Percentiles rank a stretch among this genome's conserved stretches.
Evolutionary conservation across 2,888 invertebrate genomes (phyloP).

Genomic region (Oscheius sp.): DNA sequence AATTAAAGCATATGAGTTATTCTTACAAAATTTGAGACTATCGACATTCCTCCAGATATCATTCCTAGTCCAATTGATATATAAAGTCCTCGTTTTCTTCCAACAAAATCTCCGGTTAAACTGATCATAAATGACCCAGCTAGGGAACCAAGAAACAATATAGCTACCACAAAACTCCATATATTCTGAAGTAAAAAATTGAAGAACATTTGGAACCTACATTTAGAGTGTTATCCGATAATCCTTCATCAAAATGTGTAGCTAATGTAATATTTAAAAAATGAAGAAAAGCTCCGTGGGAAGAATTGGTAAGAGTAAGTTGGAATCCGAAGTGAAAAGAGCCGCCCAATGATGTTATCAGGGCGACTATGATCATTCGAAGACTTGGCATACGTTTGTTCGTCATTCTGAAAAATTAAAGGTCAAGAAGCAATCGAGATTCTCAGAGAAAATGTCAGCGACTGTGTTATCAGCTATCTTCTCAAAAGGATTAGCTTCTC

Average conservation of each 20-base stretch:
- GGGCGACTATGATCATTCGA: slow-evolving; percentile 45
- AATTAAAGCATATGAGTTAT: no score
- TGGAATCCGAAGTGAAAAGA: slow-evolving; percentile 64
- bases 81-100: slow-evolving; percentile 56
- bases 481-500: slow-evolving; percentile 2
- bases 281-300: slow-evolving; percentile 53
- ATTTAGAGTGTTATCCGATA: slow-evolving; percentile 37
- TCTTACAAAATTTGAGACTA: slow-evolving; percentile 56
- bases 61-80: slow-evolving; percentile 47
- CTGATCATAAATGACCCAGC: slow-evolving; percentile 50
- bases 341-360: slow-evolving; percentile 53
- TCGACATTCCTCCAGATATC: slow-evolving; percentile 44
- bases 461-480: background rate
- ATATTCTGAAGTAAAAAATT: slow-evolving; percentile 56
- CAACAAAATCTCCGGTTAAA: slow-evolving; percentile 51
- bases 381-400: slow-evolving; percentile 37
- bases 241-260: slow-evolving; percentile 21
- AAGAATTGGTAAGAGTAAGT: slow-evolving; percentile 59
- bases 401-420: slow-evolving; percentile 25
- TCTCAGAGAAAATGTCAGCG: background rate
- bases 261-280: slow-evolving; percentile 54
- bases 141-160: slow-evolving; percentile 60
- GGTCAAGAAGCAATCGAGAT: no score
- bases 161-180: slow-evolving; percentile 61
- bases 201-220: slow-evolving; percentile 24